Base-by-base conservation (phyloP, 2,113 vertebrate genomes). In the Chaetodon auriga region DNA sequence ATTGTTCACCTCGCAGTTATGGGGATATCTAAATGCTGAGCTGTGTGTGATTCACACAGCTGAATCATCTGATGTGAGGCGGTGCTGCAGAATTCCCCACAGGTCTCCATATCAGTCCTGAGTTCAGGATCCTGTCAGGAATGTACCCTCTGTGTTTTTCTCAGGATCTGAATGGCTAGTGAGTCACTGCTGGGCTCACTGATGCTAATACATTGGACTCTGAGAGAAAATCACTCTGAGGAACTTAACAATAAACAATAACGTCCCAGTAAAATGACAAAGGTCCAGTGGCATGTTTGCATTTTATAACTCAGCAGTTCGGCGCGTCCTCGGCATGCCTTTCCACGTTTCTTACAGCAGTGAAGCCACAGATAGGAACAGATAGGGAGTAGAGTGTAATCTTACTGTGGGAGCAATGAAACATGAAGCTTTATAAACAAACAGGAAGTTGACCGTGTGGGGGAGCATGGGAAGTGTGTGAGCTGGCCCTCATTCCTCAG, bases 371-470 rank as follows among this genome's bases (percentile, higher is more conserved):
- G 21, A 81, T 49, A 36, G 55, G 35, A 76, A 49, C 16, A 68
- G 23, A 81, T 48, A 68, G 53, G n/a, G 30, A 58, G 43, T n/a
- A 68, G 2, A 72, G 46, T 53, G 2, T 30, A 58, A 58, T 80
- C 16, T 51, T 1, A 68, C 35, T 87, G 84, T 91, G 92, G 85
- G 82, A 90, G 86, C 43, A 71, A 8, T 58, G 76, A 69, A 88
- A 90, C 41, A 77, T 62, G 72, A 89, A n/a, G 66, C 84, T 82
- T 11, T 71, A 60, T 80, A 89, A 91, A 90, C 87, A 92, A 92
- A 92, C 93, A 94, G 90, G 93, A 92, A 90, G 88, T 74, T 83
- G 82, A 88, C 73, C 51, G 58, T 86, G 70, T 16, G 71, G 64
- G 88, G 88, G 88, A 87, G 90, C 78, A 87, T 91, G 89, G 89